Evolutionary conservation across 1,140 invertebrate species (phyloP).

Genomic region (Philotrypesis tridentata): DNA sequence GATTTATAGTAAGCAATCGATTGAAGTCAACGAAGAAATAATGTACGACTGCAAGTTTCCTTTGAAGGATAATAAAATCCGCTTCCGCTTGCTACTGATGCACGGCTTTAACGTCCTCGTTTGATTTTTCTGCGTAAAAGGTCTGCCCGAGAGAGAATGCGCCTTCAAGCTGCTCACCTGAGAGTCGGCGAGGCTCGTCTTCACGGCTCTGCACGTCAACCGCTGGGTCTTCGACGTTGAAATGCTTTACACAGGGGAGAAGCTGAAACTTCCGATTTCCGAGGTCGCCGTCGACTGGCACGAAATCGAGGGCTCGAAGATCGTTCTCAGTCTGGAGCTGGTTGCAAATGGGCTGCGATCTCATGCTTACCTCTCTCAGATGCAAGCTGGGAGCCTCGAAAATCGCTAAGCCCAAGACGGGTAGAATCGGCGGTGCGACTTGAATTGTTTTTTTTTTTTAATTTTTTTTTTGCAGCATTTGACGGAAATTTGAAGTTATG

Average conservation of each 20-base stretch:
- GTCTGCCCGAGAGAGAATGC: constrained; percentile 96
- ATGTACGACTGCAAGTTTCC: constrained; percentile 99
- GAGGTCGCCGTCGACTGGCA: constrained; percentile 98
- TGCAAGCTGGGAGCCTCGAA: constrained; percentile 95
- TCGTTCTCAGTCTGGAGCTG: constrained; percentile 92
- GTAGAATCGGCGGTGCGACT: constrained; percentile 40
- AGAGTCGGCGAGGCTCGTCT: constrained; percentile 85
- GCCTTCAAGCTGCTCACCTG: constrained; percentile 98
- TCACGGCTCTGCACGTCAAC: constrained; percentile 95
- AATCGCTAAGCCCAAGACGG: constrained; percentile 68
- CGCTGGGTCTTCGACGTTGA: constrained; percentile 99
- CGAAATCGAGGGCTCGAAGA: constrained; percentile 96
- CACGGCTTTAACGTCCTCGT: constrained; percentile 97
- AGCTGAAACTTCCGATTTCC: constrained; percentile 86
- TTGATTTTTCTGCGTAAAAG: constrained; percentile 92
- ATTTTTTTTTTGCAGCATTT: neutral
- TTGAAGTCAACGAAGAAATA: constrained; percentile 98
- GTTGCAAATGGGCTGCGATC: constrained; percentile 96
- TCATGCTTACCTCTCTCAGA: constrained; percentile 93
- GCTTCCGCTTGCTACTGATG: constrained; percentile 96
- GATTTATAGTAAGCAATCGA: constrained; percentile 98
- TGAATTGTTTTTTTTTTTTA: neutral
- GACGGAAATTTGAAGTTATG: neutral
- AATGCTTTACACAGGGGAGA: constrained; percentile 93
- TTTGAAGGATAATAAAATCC: constrained; percentile 98